Conservation (phyloP, 2,113 vertebrate species). For the Syngnathus typhle region DNA sequence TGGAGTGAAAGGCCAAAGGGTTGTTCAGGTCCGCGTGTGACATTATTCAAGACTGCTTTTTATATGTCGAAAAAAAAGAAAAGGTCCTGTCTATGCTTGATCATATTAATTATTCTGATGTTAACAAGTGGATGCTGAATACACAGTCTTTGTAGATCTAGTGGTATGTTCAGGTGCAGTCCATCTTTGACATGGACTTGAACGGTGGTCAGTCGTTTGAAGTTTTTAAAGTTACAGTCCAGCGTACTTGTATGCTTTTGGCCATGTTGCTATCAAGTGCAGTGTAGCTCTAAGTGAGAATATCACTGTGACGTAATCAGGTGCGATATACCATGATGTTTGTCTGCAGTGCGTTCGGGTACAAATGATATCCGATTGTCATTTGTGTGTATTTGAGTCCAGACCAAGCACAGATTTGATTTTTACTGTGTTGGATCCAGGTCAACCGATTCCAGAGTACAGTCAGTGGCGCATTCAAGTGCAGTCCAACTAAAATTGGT, state of each 20-base stretch:
- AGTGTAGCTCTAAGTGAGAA: no score
- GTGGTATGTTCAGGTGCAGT: background rate
- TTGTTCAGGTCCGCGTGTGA: slow-evolving; percentile 37
- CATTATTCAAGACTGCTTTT: slow-evolving; percentile 13
- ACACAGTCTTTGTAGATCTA: background rate
- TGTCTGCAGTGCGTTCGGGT: background rate
- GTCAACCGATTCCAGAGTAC: no score
- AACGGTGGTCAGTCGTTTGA: no score
- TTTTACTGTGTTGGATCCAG: no score
- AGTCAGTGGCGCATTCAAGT: background rate
- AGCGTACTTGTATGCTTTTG: background rate
- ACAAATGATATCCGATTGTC: background rate
- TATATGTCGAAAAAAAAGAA: slow-evolving; percentile 3
- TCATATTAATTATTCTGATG: slow-evolving; percentile 7
- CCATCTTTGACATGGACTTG: background rate
- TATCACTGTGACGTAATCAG: no score
- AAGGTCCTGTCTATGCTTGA: slow-evolving; percentile 14
- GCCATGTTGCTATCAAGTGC: background rate
- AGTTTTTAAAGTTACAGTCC: background rate
- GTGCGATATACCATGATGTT: background rate
- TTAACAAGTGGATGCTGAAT: slow-evolving; percentile 25
- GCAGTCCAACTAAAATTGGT: background rate
- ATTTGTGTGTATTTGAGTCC: background rate
- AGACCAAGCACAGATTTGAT: background rate
- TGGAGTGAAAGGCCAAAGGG: slow-evolving; percentile 78